Conservation (phyloP, 1,140 invertebrate genomes). For the Coboldia fuscipes region DNA sequence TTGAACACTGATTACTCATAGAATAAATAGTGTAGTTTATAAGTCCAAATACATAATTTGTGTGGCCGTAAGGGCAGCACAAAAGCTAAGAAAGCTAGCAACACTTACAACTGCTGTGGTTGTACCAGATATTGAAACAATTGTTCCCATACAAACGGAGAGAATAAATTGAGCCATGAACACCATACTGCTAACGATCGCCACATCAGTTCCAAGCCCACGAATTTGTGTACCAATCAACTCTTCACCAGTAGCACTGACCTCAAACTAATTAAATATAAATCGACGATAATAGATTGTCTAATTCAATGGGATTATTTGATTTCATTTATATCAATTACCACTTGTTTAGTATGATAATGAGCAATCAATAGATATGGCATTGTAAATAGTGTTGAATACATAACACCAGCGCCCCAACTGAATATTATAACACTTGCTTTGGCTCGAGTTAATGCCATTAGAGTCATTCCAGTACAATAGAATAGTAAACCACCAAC, state of each 20-base stretch:
- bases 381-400: conserved; percentile 93
- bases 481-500: conserved; percentile 80
- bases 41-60: conserved; percentile 77
- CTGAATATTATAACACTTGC: conserved; percentile 72
- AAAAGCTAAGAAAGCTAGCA: conserved; percentile 59
- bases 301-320: neutral
- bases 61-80: conserved; percentile 61
- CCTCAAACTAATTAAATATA: conserved; percentile 30
- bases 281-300: neutral
- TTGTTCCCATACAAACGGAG: conserved; percentile 66
- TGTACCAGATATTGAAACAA: conserved; percentile 59
- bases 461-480: conserved; percentile 67
- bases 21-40: conserved; percentile 22
- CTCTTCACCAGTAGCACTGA: conserved; percentile 25
- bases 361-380: conserved; percentile 83
- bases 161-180: conserved; percentile 84
- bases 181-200: conserved; percentile 84
- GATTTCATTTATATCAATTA: conserved; percentile 23
- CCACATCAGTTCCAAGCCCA: conserved; percentile 83
- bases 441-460: conserved; percentile 57
- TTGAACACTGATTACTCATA: too few species aligned
- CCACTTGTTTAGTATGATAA: conserved; percentile 71
- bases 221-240: conserved; percentile 30
- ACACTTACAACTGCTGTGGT: conserved; percentile 70
- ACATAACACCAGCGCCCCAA: conserved; percentile 86